Base-by-base conservation (phyloP, 2,888 invertebrate genomes). In the Malacosoma neustria region DNA sequence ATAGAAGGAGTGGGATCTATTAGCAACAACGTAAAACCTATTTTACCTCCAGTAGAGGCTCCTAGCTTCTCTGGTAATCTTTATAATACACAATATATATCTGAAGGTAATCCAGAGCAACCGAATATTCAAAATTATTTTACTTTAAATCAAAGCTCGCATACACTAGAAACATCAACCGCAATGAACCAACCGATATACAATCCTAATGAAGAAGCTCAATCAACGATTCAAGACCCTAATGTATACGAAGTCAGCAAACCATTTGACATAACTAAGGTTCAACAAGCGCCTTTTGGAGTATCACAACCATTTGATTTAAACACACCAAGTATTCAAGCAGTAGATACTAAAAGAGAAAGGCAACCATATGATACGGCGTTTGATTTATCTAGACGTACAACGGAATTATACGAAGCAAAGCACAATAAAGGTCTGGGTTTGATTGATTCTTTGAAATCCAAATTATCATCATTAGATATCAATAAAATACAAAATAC, bases 401-500 rank as follows among this genome's bases (percentile, higher is more conserved):
- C 64, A 1, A 66, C 66, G 7, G 72, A 77, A 9, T 45, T 12
- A 9, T 72, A 59, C 41, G 70, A 72, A 30, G 51, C 60, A 0
- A 63, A 58, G 34, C 58, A 65, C 35, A 79, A 79, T 0, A 70
- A 55, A 61, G 68, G 72, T 3, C 79, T 80, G 39, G 84, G 81
- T 32, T 68, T 85, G 9, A 76, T 85, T 35, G 84, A 84, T 13
- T 82, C 84, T 5, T 57, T 85, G n/a, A 85, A 84, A 59, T 82
- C 84, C 22, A 85, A 84, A 46, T 61, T 85, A 1, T 72, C 73
- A 43, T 66, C 75, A 4, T 57, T 87, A 33, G 82, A 82, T 55
- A 80, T 86, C 7, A 81, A 81, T 57, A 86, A 80, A 51, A 71
- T 86, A 31, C 85, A 85, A 54, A 79, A 65, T 51, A 77, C 62